Percentiles rank a stretch among this genome's conserved stretches.
Evolutionary conservation across 2,113 vertebrate species (phyloP).

Genomic region (Campylorhamphus procurvoides): DNA sequence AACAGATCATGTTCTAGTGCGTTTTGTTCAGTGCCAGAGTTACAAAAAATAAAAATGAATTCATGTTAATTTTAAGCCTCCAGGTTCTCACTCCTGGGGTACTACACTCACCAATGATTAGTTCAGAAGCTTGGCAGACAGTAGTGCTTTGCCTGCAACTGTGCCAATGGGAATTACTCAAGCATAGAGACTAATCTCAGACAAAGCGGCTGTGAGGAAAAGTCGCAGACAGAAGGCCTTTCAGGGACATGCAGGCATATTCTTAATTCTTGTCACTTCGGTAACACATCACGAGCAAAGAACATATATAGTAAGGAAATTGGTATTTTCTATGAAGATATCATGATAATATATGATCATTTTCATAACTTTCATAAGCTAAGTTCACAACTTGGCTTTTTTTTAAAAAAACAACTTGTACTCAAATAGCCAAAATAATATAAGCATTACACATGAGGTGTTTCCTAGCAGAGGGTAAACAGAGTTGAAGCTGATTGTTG

Average conservation of each 20-base stretch:
- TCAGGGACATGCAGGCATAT: not conserved
- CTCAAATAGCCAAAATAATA: not conserved
- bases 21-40: not conserved
- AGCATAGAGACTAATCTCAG: constrained; percentile 16
- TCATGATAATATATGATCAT: not conserved
- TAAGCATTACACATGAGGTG: not conserved
- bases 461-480: not conserved
- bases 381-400: not conserved
- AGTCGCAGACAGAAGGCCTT: constrained; percentile 33
- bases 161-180: constrained; percentile 52
- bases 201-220: constrained; percentile 26
- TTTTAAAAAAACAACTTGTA: not conserved
- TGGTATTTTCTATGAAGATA: not conserved
- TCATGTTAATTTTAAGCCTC: constrained; percentile 51
- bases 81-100: constrained; percentile 46
- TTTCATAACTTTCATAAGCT: not conserved
- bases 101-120: constrained; percentile 49
- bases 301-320: not conserved
- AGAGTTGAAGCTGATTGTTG: not conserved
- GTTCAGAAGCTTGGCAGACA: constrained; percentile 59
- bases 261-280: not conserved
- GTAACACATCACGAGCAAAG: not conserved
- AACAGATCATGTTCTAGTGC: not conserved
- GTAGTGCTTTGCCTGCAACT: constrained; percentile 25
- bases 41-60: constrained; percentile 9